Evolutionary conservation across 2,888 invertebrate species (phyloP).

Genomic region (Heliothis peltigera): DNA sequence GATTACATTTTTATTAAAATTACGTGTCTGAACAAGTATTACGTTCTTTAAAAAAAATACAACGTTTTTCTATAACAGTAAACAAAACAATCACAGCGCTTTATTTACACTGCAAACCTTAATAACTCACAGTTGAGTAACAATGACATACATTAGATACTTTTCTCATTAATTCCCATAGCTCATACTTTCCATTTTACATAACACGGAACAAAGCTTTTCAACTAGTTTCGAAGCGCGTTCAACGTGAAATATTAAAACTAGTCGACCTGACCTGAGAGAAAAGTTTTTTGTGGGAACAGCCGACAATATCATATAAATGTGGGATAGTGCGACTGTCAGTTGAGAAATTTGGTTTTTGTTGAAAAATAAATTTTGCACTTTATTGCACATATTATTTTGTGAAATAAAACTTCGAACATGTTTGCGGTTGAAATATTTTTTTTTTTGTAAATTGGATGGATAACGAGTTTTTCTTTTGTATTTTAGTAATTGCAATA

Average conservation of each 20-base stretch:
- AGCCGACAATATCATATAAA: conserved; percentile 17
- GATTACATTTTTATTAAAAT: too few relatives aligned
- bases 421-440: neutral
- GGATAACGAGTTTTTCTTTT: neutral
- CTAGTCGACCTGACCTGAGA: conserved; percentile 67
- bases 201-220: conserved; percentile 59
- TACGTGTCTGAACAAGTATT: too few relatives aligned
- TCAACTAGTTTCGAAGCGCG: conserved; percentile 60
- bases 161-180: conserved; percentile 42
- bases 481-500: too few relatives aligned
- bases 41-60: too few relatives aligned
- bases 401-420: neutral
- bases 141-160: conserved; percentile 48
- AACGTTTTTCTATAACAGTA: neutral
- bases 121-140: conserved; percentile 27
- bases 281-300: conserved; percentile 60
- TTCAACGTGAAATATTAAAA: conserved; percentile 75
- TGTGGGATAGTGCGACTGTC: conserved; percentile 5
- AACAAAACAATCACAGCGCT: neutral
- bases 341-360: conserved; percentile 21
- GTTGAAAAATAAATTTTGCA: conserved; percentile 1
- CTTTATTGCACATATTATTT: neutral
- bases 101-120: neutral
- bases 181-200: conserved; percentile 56
- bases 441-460: neutral